phyloP scores from a whole-genome alignment of 1,140 invertebrate species.

The Hylyphantes graminicola region DNA sequence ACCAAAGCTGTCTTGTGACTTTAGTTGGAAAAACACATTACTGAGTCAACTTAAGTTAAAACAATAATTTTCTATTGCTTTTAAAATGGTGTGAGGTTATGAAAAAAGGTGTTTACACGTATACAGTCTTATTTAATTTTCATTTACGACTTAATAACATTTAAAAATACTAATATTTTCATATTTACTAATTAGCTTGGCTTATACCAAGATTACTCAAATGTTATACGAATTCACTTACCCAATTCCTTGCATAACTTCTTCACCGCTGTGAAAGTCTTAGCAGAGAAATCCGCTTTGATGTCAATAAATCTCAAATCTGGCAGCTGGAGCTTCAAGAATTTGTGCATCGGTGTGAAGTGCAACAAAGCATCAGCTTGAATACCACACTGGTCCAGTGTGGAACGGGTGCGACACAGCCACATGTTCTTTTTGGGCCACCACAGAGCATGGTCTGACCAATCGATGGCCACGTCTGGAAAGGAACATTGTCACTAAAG shows the following conservation, averaged over 20 bases:
- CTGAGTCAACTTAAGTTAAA: too few species aligned
- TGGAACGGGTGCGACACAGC: constrained; percentile 92
- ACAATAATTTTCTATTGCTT: too few species aligned
- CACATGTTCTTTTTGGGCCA: constrained; percentile 96
- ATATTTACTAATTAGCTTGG: too few species aligned
- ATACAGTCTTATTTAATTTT: too few species aligned
- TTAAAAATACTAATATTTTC: too few species aligned
- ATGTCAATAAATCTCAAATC: constrained; percentile 93
- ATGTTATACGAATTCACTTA: constrained; percentile 64
- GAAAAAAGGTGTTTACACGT: too few species aligned
- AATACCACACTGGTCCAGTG: constrained; percentile 96
- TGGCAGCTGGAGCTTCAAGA: constrained; percentile 88
- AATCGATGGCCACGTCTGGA: constrained; percentile 91
- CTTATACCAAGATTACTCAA: too few species aligned
- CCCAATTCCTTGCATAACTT: constrained; percentile 95
- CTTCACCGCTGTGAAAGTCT: constrained; percentile 94
- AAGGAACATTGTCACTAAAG: constrained; percentile 60
- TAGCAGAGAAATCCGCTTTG: constrained; percentile 94
- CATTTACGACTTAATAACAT: too few species aligned
- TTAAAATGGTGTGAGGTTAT: too few species aligned
- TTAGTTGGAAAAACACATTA: too few species aligned
- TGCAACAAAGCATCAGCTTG: constrained; percentile 94
- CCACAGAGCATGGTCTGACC: constrained; percentile 99
- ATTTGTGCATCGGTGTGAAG: constrained; percentile 99
- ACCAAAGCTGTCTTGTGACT: too few species aligned